phyloP scores from a whole-genome alignment of 2,888 invertebrate genomes.

The Acholoe squamosa region DNA sequence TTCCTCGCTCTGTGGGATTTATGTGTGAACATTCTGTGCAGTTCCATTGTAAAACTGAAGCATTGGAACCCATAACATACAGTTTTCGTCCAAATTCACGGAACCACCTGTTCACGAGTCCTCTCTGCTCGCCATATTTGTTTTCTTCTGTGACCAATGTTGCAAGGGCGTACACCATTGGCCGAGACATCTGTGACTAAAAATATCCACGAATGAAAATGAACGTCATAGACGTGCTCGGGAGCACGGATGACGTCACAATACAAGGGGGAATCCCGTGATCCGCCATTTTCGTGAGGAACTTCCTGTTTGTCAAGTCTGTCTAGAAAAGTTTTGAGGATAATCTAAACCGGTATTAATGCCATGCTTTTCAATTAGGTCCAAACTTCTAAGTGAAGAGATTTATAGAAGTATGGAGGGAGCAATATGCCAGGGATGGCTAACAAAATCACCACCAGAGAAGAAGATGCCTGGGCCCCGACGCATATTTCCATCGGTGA shows the following conservation, averaged over 20 bases:
- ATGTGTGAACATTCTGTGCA: slow-evolving; percentile 40
- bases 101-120: slow-evolving; percentile 35
- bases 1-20: slow-evolving; percentile 49
- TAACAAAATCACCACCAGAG: slow-evolving; percentile 96
- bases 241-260: slow-evolving; percentile 27
- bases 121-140: slow-evolving; percentile 56
- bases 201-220: slow-evolving; percentile 51
- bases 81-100: background rate
- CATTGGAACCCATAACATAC: slow-evolving; percentile 56
- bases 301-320: slow-evolving; percentile 53
- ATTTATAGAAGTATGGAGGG: slow-evolving; percentile 50
- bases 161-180: background rate
- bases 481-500: slow-evolving; percentile 92
- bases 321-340: slow-evolving; percentile 38
- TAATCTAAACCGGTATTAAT: slow-evolving; percentile 46
- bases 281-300: slow-evolving; percentile 50
- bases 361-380: slow-evolving; percentile 56
- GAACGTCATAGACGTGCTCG: background rate
- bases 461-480: slow-evolving; percentile 86
- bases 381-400: slow-evolving; percentile 61
- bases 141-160: slow-evolving; percentile 41
- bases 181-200: background rate
- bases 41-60: slow-evolving; percentile 56
- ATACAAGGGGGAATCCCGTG: slow-evolving; percentile 16
- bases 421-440: slow-evolving; percentile 88